Evolutionary conservation across 2,888 invertebrate genomes (phyloP), one percentile per base, ranked within the genome.

Genomic region (Trichogramma dendrolimi): DNA sequence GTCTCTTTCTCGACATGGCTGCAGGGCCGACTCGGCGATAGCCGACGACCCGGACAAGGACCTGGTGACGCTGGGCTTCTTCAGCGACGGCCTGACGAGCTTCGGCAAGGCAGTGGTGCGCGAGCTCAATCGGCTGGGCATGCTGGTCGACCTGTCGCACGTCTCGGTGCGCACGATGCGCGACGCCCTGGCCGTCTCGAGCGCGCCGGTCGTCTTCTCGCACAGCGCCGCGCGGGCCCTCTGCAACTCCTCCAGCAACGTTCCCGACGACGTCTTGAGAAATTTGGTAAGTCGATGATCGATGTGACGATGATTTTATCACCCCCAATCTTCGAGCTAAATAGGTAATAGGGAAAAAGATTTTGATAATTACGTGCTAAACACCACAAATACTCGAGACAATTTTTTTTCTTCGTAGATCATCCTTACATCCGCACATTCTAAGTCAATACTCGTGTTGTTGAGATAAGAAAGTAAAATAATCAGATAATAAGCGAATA

Each of bases 61-160:
- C 53, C 54, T 64, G 8, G 73, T 74, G 10, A 72, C 75, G 0
- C 56, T 78, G 62, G 75, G 78, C 67, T 75, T 76, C 60, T 77
- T 74, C 60, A 79, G 75, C 64, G 71, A 77, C 48, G 79, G 79
- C 0, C 68, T 79, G 2, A 78, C 79, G 5, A 68, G 65, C 41
- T 79, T 79, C 43, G 79, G 79, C 2, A 79, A 86, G 83, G 82
- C 82, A 6, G 84, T 88, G 61, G 82, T 88, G 1, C 81, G 79
- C 59, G 88, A 88, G 77, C 83, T 88, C 82, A 88, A 88, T 73
- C 83, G 88, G 39, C 76, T 88, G 55, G 88, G 88, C 4, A 88
- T 88, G 86, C 78, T 88, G 61, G 83, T 87, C 51, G 88, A 88
- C 73, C 80, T 86, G 56, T 85, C 85, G 3, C 85, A 87, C 74